Base-by-base conservation (phyloP, 1,140 invertebrate genomes). In the Lepidotrigona ventralis region DNA sequence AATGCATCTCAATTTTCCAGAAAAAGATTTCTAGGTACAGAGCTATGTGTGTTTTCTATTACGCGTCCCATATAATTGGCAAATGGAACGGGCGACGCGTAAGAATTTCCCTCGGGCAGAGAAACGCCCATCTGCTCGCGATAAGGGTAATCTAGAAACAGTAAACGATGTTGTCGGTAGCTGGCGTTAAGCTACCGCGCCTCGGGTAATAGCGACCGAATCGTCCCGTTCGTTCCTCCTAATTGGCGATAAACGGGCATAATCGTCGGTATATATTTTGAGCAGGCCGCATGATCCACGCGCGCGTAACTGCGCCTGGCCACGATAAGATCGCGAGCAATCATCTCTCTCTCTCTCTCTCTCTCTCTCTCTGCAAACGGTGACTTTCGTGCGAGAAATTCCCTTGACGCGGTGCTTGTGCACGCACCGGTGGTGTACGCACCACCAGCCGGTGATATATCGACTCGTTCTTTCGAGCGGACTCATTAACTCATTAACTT, bases 401-500 rank as follows among this genome's bases (percentile, higher is more conserved):
- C 83, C 78, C 72, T 86, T 78, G 85, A 58, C 73, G 63, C 56
- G 12, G 58, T 56, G 72, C 29, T 33, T 21, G 54, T 74, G 39
- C 21, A n/a, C 51, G 21, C 63, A 53, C 51, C 54, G 26, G 23
- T 54, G 51, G 56, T 63, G 26, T 9, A 33, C 54, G 46, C 58
- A 71, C 72, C 58, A 71, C 72, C 72, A 63, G 69, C 53, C 70
- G 85, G 51, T 88, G 88, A 89, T 89, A 89, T 89, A 89, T 89
- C 88, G 85, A 80, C 83, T 76, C 46, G 85, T 85, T 87, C 88
- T 83, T 87, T 85, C 87, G 73, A 70, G 80, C 73, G 73, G 83
- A 89, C 86, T 89, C 88, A 89, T 89, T 89, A 81, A 89, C 88
- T 89, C 88, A 87, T 89, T 89, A 89, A 89, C 77, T 79, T 72